These are phyloP conservation scores for Bombyx mori DNA, from an alignment of 1,140 invertebrate species.

Conservation along the genomic window ASM3026992v2 NC_085111.1:9709001-9709500, in stretches of 20 bases:
- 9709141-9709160: constrained; percentile 39
- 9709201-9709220: constrained; percentile 58
- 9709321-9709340: too few relatives aligned
- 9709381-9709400: too few relatives aligned
- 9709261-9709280: background rate
- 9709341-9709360: too few relatives aligned
- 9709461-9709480: too few relatives aligned
- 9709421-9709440: too few relatives aligned
- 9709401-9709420: too few relatives aligned
- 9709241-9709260: background rate
- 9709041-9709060: background rate
- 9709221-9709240: constrained; percentile 27
- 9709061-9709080: constrained; percentile 24
- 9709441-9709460: too few relatives aligned
- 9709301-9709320: too few relatives aligned
- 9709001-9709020: too few relatives aligned
- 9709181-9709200: constrained; percentile 51
- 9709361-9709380: too few relatives aligned
- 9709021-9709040: too few relatives aligned
- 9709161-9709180: constrained; percentile 56
- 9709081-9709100: constrained; percentile 14
- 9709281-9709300: background rate
- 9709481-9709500: too few relatives aligned
- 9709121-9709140: constrained; percentile 28
- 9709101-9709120: constrained; percentile 28